Evolutionary conservation across 2,888 invertebrate species (phyloP), one percentile per base, ranked within the genome.

Genomic region (Tetranychus truncatus): DNA sequence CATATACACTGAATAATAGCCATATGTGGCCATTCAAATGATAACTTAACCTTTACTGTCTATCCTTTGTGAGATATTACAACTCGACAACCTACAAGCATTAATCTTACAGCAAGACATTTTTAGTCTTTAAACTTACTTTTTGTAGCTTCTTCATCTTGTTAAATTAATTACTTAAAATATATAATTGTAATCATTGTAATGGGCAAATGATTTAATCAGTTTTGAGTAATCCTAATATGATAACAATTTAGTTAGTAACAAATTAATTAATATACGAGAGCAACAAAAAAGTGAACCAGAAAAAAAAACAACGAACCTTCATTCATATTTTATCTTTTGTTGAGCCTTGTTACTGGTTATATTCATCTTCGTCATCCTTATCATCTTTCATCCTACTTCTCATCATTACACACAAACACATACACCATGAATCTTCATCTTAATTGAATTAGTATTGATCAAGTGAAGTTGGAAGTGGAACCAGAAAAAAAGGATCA

Each of bases 371-470:
- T 55, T 55, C 55, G 55, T 55, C 15, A 55, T 55, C 55, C 55
- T 9, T 15, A 55, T 55, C 55, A 55, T 15, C 15, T 55, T 55
- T 55, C 15, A 55, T 15, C 15, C 55, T 55, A 9, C 15, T 15
- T 55, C 55, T 55, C 55, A 15, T 15, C 55, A 34, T 34, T 34
- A 34, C 34, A 34, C 34, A 34, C 34, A 34, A 1, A 24, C 34
- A 34, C 34, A 34, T 34, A 34, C 34, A 34, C 34, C 34, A 34
- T 34, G 34, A 34, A 34, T 15, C 55, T 15, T 55, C 55, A 55
- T 55, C 55, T 55, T 55, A 55, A 55, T 55, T 55, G 55, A 55
- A 55, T 55, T 55, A 55, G 55, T 55, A 55, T 55, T 55, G 55
- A 55, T 55, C 15, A 9, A 55, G 55, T 15, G 9, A 55, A 55